Conservation (phyloP, 2,797 vertebrate genomes). For the Squalus acanthias region DNA sequence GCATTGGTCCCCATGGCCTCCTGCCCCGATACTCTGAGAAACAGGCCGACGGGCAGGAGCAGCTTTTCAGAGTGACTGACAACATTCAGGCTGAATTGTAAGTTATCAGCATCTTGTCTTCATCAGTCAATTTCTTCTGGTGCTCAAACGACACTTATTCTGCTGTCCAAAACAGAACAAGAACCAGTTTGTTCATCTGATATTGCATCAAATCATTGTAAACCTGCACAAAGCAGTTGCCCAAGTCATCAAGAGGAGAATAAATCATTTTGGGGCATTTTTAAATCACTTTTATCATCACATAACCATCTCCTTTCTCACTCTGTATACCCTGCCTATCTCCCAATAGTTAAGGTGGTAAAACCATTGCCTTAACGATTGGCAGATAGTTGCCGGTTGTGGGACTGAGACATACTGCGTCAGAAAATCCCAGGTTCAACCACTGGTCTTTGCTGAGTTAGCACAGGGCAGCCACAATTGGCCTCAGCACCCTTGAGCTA, state of each 20-base stretch:
- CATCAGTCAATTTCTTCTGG: not conserved
- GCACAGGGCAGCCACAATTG: not conserved
- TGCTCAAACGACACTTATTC: not conserved
- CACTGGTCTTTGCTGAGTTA: not conserved
- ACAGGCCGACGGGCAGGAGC: slow-evolving; percentile 90
- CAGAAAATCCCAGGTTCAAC: not conserved
- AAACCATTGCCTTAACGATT: not conserved
- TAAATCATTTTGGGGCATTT: not conserved
- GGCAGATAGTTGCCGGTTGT: not conserved
- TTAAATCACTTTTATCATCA: not conserved
- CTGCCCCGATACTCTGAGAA: slow-evolving; percentile 74
- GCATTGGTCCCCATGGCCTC: slow-evolving; percentile 83
- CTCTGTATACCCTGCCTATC: not conserved
- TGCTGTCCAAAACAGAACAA: too few relatives aligned
- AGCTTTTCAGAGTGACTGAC: slow-evolving; percentile 88
- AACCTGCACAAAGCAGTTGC: not conserved
- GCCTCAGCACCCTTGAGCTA: not conserved
- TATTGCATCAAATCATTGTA: not conserved
- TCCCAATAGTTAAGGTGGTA: not conserved
- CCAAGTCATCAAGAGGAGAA: not conserved
- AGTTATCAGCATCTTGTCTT: slow-evolving; percentile 51
- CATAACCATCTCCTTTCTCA: not conserved
- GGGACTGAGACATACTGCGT: not conserved
- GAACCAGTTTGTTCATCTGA: not conserved
- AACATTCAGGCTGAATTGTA: slow-evolving; percentile 91